Conservation (phyloP, 2,113 vertebrate genomes). For the Oreochromis spilurus region DNA sequence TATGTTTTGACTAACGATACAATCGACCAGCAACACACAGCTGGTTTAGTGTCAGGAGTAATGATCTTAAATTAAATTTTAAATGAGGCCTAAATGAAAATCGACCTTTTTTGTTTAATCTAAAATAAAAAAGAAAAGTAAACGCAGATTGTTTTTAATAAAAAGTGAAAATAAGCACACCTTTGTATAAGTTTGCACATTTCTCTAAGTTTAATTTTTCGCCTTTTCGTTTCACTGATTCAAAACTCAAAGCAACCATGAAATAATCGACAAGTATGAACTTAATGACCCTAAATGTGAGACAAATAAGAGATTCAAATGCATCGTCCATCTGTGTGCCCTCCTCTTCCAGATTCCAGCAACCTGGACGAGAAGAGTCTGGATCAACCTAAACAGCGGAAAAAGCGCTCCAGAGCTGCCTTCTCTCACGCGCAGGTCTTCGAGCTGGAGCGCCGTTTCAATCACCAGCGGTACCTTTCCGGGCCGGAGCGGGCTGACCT, state of each 20-base stretch:
- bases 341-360: constrained; percentile 61
- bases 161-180: neutral
- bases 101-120: neutral
- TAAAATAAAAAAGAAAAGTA: neutral
- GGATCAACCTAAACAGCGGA: constrained; percentile 86
- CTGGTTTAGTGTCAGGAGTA: neutral
- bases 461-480: constrained; percentile 96
- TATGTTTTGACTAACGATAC: neutral
- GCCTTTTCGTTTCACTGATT: neutral
- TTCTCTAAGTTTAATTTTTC: neutral
- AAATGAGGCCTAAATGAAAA: neutral
- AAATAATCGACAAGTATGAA: neutral
- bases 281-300: neutral
- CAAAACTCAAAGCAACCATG: neutral
- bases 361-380: constrained; percentile 65
- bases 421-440: constrained; percentile 99
- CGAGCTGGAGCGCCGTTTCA: constrained; percentile 97
- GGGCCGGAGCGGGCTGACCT: constrained; percentile 95
- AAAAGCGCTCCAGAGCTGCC: constrained; percentile 95
- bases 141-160: neutral
- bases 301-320: neutral
- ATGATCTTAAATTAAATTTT: neutral
- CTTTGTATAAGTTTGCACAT: neutral
- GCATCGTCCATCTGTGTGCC: neutral
- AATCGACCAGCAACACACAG: neutral